Evolutionary conservation across 2,888 invertebrate species (phyloP).

Genomic region (Parthenolecanium corni): DNA sequence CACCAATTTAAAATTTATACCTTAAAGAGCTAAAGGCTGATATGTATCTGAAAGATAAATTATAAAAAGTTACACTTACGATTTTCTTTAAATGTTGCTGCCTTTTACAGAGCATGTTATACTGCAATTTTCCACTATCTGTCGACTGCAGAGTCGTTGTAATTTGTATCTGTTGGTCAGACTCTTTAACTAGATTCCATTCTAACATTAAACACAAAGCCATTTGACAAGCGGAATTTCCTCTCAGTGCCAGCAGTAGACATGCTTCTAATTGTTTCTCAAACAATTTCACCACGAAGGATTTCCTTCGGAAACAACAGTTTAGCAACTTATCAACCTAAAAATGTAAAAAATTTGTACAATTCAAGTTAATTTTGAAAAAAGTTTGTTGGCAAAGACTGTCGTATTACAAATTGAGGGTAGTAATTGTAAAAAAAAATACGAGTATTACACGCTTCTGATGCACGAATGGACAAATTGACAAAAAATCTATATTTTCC

Average conservation of each 20-base stretch:
- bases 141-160: slow-evolving; percentile 51
- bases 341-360: slow-evolving; percentile 5
- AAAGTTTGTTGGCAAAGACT: no score
- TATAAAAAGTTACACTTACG: no score
- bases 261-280: slow-evolving; percentile 59
- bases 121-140: slow-evolving; percentile 52
- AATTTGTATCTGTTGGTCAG: slow-evolving; percentile 40
- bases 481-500: no score
- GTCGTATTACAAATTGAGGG: no score
- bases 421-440: no score
- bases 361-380: neutral
- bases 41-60: no score
- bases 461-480: no score
- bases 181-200: slow-evolving; percentile 53
- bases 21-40: no score
- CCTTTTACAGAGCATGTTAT: slow-evolving; percentile 57
- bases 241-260: slow-evolving; percentile 57
- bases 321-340: slow-evolving; percentile 50
- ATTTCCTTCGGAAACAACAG: slow-evolving; percentile 62
- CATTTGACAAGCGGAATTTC: slow-evolving; percentile 52
- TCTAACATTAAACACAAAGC: slow-evolving; percentile 65
- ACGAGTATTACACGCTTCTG: no score
- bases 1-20: no score
- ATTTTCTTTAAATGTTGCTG: slow-evolving; percentile 60
- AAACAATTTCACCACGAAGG: slow-evolving; percentile 54